Base-by-base conservation (phyloP, 2,888 invertebrate species). In the Pandemis corylana region DNA sequence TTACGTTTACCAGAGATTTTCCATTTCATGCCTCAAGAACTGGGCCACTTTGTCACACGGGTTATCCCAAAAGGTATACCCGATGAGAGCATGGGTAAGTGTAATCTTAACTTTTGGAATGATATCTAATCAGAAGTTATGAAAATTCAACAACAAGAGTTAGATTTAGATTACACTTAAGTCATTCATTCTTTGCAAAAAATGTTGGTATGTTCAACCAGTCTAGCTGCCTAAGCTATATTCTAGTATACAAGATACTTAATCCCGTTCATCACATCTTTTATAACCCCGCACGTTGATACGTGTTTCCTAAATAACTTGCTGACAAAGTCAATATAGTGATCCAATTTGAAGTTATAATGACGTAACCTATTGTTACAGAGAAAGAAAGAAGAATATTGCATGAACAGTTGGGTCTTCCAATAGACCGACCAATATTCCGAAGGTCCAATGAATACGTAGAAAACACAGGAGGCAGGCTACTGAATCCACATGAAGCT, bases 11-110 rank as follows among this genome's bases (percentile, higher is more conserved):
- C 97, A 15, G 95, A 96, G 88, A 95, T 96, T 63, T 96, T 96
- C 86, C 98, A 98, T 87, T 98, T 97, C 86, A 95, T 96, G 78
- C 96, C 97, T 12, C 87, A 91, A 77, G 95, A 96, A 78, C 95
- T 97, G 81, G 97, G 97, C 0, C 97, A 98, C 88, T 97, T 97
- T 81, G 87, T 98, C 28, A 97, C 97, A 10, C 95, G 96, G 79
- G 94, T 97, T 62, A 97, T 97, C 84, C 96, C 97, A 15, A 95
- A 95, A 82, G 95, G 94, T 73, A 92, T 95, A 66, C 91, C 95
- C 5, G 97, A 97, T 84, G 96, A 96, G 77, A 95, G 96, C 78
- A 95, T 96, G 86, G 95, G 97, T 96, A 95, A 95, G 95, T 49
- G 5, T 20, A 15, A n/a, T 49, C 12, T 12, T 51, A 51, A n/a